Evolutionary conservation across 2,113 vertebrate genomes (phyloP), one percentile per base, ranked within the genome.

Genomic region (Alouatta palliata): DNA sequence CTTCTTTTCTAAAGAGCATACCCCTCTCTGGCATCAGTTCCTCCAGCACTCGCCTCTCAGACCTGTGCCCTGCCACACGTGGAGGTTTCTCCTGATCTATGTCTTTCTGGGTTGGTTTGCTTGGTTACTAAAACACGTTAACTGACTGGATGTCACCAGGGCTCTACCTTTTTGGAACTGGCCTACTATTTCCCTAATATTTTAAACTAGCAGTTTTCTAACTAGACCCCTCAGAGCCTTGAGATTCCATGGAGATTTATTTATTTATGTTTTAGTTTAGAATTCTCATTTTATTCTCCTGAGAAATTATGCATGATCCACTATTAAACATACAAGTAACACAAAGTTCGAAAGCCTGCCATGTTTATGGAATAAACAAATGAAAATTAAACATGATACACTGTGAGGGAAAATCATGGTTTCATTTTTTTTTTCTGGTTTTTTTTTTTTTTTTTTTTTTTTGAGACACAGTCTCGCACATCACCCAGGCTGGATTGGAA

Each of bases 311-410:
- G 56, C 84, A 97, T 7, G n/a, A 93, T 89, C 45, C 86, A 83
- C 49, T 95, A 95, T 43, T 91, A 96, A 97, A 93, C 68, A 97
- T 76, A 96, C 11, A 88, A 43, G 94, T 43, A 95, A 93, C 83
- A 97, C 77, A 95, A 91, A 96, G 90, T 91, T 47, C 96, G 95
- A 97, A 91, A 64, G n/a, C 47, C 83, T 91, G 27, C 47, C 49
- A 61, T 23, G 35, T 91, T 97, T 92, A 95, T 27, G 49, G 43
- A 97, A 94, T 61, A 96, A 91, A 96, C 81, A 97, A 64, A 86
- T 97, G 40, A 97, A 92, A 93, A 95, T 95, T 91, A 96, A 97
- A 97, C 61, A 86, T 92, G 83, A 91, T 94, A 95, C 90, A 97
- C 5, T 89, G 49, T n/a, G 56, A 94, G 86, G 56, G 86, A 47